Evolutionary conservation across 1,140 invertebrate species (phyloP), one percentile per base, ranked within the genome.

Genomic region (Drosophila melanica): DNA sequence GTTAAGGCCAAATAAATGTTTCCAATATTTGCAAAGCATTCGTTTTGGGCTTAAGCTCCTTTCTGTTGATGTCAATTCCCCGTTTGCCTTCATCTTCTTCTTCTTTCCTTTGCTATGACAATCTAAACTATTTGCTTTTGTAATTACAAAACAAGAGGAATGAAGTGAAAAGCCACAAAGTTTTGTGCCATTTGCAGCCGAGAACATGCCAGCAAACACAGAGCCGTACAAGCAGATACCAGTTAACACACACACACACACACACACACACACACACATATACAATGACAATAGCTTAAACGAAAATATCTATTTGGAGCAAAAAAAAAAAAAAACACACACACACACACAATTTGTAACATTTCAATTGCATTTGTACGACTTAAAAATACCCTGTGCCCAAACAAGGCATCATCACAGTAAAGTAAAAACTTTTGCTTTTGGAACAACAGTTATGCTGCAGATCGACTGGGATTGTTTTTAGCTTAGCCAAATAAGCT

Each of bases 141-240:
- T 76, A 79, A 81, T 79, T 55, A 71, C 65, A 45, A 58, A 67
- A 71, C 74, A 70, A 70, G 57, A 76, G 77, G 70, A 82, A 82
- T 82, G 79, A 81, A 75, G 79, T 82, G 78, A 82, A 81, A 82
- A 82, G 71, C 81, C 68, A 79, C 81, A 81, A 81, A 81, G 68
- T 79, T 77, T 67, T 63, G 18, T 76, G 54, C 62, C 55, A 64
- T 64, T 75, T 72, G 69, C 51, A 67, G 59, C 44, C 48, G 59
- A 50, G 53, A 76, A 79, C 66, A 69, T 54, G 53, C 35, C 47
- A 51, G 48, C 39, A 45, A 53, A 54, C 54, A 47, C 44, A 53
- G 16, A 30, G 62, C 48, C 45, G 37, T 47, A 62, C 59, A 27
- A 53, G 27, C 53, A 70, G 51, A 63, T 44, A 70, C 59, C 59